Evolutionary conservation across 1,140 invertebrate species (phyloP), one percentile per base, ranked within the genome.

Genomic region (Bombus superbus): DNA sequence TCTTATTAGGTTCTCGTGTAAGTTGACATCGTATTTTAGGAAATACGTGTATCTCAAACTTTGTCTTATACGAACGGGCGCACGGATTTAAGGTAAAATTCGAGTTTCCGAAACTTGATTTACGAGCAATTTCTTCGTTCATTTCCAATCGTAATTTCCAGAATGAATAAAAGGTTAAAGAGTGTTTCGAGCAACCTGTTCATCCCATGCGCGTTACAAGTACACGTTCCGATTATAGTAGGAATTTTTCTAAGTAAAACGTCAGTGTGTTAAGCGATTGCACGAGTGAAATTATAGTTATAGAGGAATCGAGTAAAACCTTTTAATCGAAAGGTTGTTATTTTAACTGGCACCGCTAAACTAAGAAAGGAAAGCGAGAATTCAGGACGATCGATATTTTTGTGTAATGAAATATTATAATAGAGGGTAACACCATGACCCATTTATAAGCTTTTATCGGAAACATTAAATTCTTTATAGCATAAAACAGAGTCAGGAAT

Each of bases 341-440:
- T 32, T 75, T 75, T 18, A 57, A 32, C 15, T 38, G n/a, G 22
- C 47, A 38, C 11, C 11, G 74, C 13, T 76, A 40, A 76, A 76
- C 25, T 38, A 40, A 40, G 57, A 4, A 18, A n/a, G 53, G 22
- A 57, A n/a, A 25, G 18, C 42, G 18, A 35, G n/a, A 69, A 47
- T 69, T 53, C 42, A 69, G 64, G 42, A 68, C 64, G 47, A 69
- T 81, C 68, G 68, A 72, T 81, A 81, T 32, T 72, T 59, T 57
- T 59, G 13, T 71, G 40, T 25, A 59, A 80, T 68, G 25, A 80
- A 80, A 69, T 80, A 68, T 64, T 68, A 35, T 69, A 47, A 47
- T 42, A 35, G 57, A 62, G 38, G 18, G 75, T 59, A 62, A 42
- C 38, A 64, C 38, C 42, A 13, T 40, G 77, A 79, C n/a, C 77